Conservation (phyloP, 1,140 invertebrate genomes). For the Leptonema lineaticorne region DNA sequence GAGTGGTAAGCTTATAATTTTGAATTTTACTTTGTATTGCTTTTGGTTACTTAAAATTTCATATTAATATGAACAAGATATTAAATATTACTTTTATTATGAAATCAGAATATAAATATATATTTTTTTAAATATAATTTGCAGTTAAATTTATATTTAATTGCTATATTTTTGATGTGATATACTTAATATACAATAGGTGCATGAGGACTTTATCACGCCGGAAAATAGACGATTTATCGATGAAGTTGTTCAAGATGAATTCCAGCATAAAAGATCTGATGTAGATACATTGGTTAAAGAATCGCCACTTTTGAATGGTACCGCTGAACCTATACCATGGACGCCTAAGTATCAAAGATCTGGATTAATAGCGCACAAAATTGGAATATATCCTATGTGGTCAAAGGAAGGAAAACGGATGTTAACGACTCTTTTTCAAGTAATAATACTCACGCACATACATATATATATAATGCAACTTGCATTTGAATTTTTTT, state of each 20-base stretch:
- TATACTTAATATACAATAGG: conserved; percentile 52
- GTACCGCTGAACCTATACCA: conserved; percentile 55
- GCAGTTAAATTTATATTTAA: not conserved
- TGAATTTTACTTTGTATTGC: not conserved
- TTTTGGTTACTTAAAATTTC: not conserved
- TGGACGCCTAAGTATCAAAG: conserved; percentile 69
- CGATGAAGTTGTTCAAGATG: conserved; percentile 72
- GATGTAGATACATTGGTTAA: conserved; percentile 49
- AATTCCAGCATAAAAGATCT: conserved; percentile 50
- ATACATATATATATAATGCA: not conserved
- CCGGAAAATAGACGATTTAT: conserved; percentile 81
- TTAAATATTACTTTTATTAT: not conserved
- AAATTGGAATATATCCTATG: conserved; percentile 91
- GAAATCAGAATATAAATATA: not conserved
- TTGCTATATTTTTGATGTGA: not conserved
- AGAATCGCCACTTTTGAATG: conserved; percentile 55
- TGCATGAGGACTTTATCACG: conserved; percentile 70
- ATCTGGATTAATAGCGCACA: conserved; percentile 85
- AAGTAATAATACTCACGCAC: conserved; percentile 59
- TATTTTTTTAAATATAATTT: not conserved
- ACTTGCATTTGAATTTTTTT: conserved; percentile 28
- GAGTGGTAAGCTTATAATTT: not conserved
- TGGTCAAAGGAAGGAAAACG: conserved; percentile 87
- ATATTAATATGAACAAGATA: not conserved
- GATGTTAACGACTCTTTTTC: conserved; percentile 78